Evolutionary conservation across 2,797 vertebrate species (phyloP).

Genomic region (Eidolon dupreanum): DNA sequence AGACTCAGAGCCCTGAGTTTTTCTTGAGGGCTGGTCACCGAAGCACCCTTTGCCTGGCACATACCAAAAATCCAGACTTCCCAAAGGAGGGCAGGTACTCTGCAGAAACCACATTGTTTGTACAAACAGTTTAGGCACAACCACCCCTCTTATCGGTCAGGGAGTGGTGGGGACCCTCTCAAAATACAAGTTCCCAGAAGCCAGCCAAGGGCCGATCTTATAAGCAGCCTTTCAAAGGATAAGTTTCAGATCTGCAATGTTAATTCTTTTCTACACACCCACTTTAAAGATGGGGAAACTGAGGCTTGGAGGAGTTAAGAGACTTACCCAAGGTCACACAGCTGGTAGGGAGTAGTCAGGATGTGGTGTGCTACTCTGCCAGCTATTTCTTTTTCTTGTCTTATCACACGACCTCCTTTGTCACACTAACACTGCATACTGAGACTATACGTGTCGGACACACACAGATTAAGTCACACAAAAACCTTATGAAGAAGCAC

Average conservation of each 20-base stretch:
- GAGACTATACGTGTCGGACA: background rate
- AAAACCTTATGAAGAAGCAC: background rate
- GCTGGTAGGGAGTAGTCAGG: background rate
- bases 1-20: background rate
- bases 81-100: background rate
- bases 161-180: background rate
- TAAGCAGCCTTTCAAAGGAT: background rate
- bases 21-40: background rate
- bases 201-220: background rate
- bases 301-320: background rate
- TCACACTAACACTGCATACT: background rate
- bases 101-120: background rate
- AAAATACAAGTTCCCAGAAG: background rate
- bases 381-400: constrained; percentile 14
- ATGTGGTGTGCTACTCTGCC: background rate
- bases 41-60: background rate
- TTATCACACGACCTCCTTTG: background rate
- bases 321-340: background rate
- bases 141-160: background rate
- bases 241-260: background rate
- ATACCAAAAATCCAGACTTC: background rate
- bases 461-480: background rate
- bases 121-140: background rate
- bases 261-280: background rate
- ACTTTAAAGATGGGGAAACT: background rate